These are phyloP conservation scores for Collichthys lucidus DNA, from an alignment of 2,113 vertebrate species.

Conservation along the genomic window DNA sequence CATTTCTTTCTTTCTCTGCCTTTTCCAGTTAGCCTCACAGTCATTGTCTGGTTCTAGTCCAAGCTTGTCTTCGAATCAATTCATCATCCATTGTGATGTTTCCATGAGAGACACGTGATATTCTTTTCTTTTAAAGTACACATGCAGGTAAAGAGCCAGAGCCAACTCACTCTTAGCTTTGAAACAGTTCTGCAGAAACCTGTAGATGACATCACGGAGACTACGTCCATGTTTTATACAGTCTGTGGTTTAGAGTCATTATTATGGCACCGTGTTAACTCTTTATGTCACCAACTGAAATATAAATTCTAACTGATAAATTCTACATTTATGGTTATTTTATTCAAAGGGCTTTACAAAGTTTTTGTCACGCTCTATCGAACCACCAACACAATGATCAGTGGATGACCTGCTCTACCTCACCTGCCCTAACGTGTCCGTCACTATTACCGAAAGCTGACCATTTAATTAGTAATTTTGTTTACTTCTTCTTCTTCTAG, in stretches of 20 bases:
- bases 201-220: no score
- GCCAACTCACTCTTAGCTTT: no score
- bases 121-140: background rate
- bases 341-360: no score
- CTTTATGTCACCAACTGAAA: background rate
- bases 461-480: background rate
- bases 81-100: background rate
- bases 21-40: conserved; percentile 28
- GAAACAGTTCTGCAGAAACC: no score
- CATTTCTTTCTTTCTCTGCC: conserved; percentile 46
- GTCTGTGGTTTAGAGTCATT: background rate
- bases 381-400: no score
- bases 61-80: background rate
- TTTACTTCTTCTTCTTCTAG: background rate
- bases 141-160: background rate
- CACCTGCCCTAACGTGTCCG: no score
- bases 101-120: background rate
- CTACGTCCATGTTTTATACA: no score
- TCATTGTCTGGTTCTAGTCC: conserved; percentile 5
- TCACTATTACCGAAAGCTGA: fast-evolving
- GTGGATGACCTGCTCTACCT: no score
- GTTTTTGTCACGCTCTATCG: no score
- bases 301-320: background rate
- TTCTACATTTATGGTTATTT: no score
- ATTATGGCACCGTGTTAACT: no score